Conservation (phyloP, 2,113 vertebrate genomes). For the Phasianus colchicus region DNA sequence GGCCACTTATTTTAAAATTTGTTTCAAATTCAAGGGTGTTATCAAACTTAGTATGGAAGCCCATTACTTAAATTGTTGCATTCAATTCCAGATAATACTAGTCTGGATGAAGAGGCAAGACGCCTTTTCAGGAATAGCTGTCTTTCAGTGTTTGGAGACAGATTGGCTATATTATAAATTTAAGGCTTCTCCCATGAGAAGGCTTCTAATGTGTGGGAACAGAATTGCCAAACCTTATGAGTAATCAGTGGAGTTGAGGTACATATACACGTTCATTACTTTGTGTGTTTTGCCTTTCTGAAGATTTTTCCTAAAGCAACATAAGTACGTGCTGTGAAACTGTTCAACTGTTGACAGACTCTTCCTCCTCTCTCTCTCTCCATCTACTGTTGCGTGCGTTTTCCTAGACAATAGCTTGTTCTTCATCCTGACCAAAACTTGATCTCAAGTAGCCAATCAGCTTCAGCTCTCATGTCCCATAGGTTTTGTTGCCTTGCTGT, state of each 20-base stretch:
- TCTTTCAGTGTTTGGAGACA: background rate
- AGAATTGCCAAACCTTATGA: background rate
- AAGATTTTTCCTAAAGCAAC: background rate
- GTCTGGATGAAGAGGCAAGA: background rate
- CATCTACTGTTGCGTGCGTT: background rate
- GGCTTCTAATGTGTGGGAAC: background rate
- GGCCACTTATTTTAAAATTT: background rate
- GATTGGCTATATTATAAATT: background rate
- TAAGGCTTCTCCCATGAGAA: background rate
- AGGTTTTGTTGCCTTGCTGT: background rate
- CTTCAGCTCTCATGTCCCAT: background rate
- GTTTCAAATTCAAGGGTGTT: background rate
- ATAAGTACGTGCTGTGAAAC: background rate
- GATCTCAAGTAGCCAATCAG: background rate
- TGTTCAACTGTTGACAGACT: background rate
- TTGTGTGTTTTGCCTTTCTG: background rate
- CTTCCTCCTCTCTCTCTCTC: background rate
- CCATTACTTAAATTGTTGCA: background rate
- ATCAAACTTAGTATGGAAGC: background rate
- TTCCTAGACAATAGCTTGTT: background rate
- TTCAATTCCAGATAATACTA: background rate
- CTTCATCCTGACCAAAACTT: background rate
- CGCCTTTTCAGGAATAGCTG: background rate
- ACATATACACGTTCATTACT: background rate
- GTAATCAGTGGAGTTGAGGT: conserved; percentile 4